These are phyloP conservation scores for Drosophila simulans DNA, from an alignment of 1,140 invertebrate species.

Conservation along the genomic window DNA sequence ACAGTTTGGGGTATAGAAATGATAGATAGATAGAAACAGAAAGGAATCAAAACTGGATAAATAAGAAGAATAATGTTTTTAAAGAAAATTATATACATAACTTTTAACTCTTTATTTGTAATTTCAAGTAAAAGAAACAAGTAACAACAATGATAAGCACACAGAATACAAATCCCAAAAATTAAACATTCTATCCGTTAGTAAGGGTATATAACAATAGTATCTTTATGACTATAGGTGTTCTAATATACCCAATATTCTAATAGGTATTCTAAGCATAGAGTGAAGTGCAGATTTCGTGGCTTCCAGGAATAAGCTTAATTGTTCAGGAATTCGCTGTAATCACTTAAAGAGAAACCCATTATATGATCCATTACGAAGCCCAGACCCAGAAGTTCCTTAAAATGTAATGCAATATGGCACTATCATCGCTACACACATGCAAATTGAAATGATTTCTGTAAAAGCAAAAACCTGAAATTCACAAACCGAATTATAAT, in stretches of 20 bases:
- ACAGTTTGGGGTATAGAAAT: not conserved
- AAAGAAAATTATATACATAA: too few relatives aligned
- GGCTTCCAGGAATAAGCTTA: constrained; percentile 29
- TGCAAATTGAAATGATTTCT: constrained; percentile 59
- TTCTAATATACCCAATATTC: too few relatives aligned
- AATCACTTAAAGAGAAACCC: constrained; percentile 26
- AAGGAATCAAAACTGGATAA: too few relatives aligned
- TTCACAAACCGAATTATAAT: constrained; percentile 34
- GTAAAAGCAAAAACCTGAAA: constrained; percentile 59
- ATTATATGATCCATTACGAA: constrained; percentile 8
- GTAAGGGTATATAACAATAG: too few relatives aligned
- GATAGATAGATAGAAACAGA: not conserved
- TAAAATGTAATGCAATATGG: constrained; percentile 70
- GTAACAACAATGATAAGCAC: too few relatives aligned
- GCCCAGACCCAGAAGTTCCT: constrained; percentile 40
- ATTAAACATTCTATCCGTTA: too few relatives aligned
- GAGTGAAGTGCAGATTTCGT: constrained; percentile 18
- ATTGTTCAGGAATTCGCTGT: constrained; percentile 25
- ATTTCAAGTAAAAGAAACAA: too few relatives aligned
- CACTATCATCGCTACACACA: constrained; percentile 32
- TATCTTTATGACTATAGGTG: too few relatives aligned
- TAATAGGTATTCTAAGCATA: too few relatives aligned
- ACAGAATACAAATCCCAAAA: too few relatives aligned
- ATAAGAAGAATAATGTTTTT: too few relatives aligned
- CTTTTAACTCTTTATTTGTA: too few relatives aligned